Evolutionary conservation across 2,113 vertebrate species (phyloP).

Genomic region (Albula glossodonta): DNA sequence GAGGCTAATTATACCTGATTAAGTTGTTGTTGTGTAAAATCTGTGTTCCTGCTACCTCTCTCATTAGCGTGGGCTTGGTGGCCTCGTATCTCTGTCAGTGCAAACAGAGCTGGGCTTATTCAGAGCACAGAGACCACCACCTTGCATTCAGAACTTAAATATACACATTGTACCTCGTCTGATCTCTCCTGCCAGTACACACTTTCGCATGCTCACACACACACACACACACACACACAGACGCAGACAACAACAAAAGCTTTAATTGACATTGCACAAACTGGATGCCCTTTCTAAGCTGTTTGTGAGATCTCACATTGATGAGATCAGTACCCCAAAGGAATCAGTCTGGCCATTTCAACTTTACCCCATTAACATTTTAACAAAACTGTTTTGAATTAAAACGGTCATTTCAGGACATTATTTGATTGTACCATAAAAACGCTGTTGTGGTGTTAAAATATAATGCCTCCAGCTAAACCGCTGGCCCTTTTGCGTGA

Average conservation of each 20-base stretch:
- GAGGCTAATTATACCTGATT: constrained; percentile 88
- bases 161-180: neutral
- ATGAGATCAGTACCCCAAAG: neutral
- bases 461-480: neutral
- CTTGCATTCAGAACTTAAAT: neutral
- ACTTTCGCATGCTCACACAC: too few relatives aligned
- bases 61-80: constrained; percentile 66
- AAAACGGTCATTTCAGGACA: neutral
- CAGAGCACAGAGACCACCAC: neutral
- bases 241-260: neutral
- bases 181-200: too few relatives aligned
- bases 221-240: too few relatives aligned
- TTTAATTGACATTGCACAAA: neutral
- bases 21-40: constrained; percentile 91
- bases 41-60: constrained; percentile 85
- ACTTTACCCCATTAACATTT: neutral
- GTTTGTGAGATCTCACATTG: neutral
- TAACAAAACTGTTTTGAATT: neutral
- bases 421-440: neutral
- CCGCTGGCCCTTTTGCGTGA: neutral
- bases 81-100: constrained; percentile 44
- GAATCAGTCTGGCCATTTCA: neutral
- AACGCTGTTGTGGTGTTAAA: neutral
- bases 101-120: constrained; percentile 56
- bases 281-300: neutral